Evolutionary conservation across 1,140 invertebrate genomes (phyloP).

Genomic region (Rhopalosiphum maidis): DNA sequence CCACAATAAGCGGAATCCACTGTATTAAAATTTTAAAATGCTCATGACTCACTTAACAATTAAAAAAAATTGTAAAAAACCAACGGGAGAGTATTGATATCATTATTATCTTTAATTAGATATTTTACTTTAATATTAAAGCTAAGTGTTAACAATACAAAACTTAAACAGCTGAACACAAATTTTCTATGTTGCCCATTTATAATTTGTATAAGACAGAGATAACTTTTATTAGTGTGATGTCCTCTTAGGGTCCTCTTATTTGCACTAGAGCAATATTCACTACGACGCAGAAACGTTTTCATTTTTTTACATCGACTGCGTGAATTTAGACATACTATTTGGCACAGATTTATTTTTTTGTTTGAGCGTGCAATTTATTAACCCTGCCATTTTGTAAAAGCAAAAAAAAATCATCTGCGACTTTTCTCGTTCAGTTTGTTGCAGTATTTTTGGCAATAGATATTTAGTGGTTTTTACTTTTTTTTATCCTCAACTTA

Average conservation of each 20-base stretch:
- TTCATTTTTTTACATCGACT: background rate
- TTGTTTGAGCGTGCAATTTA: background rate
- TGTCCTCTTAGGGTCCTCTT: background rate
- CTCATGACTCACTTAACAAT: background rate
- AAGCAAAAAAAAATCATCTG: background rate
- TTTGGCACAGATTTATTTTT: background rate
- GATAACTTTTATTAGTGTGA: background rate
- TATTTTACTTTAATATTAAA: background rate
- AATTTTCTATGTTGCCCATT: background rate
- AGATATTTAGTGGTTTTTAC: background rate
- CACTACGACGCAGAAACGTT: background rate
- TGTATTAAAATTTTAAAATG: too few relatives aligned
- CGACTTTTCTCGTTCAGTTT: too few relatives aligned
- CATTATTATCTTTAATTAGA: background rate
- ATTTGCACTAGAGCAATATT: background rate
- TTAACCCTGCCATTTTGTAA: too few relatives aligned
- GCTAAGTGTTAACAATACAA: background rate
- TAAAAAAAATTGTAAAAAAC: background rate
- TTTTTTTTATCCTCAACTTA: background rate
- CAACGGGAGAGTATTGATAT: background rate
- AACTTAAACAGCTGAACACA: too few relatives aligned
- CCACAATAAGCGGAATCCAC: too few relatives aligned
- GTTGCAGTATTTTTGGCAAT: background rate
- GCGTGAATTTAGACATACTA: background rate
- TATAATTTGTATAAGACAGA: background rate